Percentiles rank a stretch among this genome's conserved stretches.
These are phyloP conservation scores for Maccullochella peelii DNA, from an alignment of 2,113 vertebrate species.

Conservation along the genomic window DNA sequence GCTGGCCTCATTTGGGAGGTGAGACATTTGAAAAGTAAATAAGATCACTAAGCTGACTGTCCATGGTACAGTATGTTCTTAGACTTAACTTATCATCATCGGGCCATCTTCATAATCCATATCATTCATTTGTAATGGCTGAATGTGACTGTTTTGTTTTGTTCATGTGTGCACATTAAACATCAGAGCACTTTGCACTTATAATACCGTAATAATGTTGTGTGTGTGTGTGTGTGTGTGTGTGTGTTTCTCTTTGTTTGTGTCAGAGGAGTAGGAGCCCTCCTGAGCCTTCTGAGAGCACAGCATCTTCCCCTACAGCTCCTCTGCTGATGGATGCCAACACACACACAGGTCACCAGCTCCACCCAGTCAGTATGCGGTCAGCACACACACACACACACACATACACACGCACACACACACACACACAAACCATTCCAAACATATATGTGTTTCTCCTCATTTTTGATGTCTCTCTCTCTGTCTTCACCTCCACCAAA, in stretches of 20 bases:
- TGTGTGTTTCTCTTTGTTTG: constrained; percentile 22
- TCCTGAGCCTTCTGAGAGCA: constrained; percentile 24
- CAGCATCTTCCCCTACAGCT: constrained; percentile 73
- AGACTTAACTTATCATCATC: background rate
- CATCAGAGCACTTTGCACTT: background rate
- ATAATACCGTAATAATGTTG: background rate
- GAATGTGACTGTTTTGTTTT: background rate
- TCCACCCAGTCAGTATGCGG: constrained; percentile 70
- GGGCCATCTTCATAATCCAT: background rate
- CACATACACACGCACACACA: constrained; percentile 26
- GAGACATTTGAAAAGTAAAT: background rate
- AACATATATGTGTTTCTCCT: background rate
- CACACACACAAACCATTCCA: constrained; percentile 16
- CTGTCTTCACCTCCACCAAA: background rate
- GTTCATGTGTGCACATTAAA: background rate
- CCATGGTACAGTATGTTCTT: background rate
- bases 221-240: background rate
- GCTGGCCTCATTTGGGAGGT: background rate
- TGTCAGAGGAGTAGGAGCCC: constrained; percentile 58
- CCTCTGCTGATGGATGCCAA: constrained; percentile 73
- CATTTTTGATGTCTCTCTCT: background rate
- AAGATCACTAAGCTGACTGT: background rate
- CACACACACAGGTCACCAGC: constrained; percentile 40
- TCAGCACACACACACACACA: constrained; percentile 28
- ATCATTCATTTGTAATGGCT: background rate